Evolutionary conservation across 1,140 invertebrate species (phyloP), one percentile per base, ranked within the genome.

Genomic region (Lanistes nyassanus): DNA sequence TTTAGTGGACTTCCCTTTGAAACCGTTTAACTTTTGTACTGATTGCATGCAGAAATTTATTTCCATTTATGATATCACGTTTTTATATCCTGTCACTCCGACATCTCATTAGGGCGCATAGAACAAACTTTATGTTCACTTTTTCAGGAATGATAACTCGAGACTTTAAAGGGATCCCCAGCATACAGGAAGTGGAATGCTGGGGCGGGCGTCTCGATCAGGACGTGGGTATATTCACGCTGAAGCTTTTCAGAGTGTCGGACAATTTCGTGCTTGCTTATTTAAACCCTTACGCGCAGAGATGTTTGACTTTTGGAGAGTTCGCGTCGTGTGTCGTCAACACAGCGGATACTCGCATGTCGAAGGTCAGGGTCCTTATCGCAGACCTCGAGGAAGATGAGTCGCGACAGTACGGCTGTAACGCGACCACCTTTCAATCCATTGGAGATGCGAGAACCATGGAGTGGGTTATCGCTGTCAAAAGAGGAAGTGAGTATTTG

Each of bases 151-250:
- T 72, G 56, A 62, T 37, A 37, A 29, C 70, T 37, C 53, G 70
- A 23, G 70, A 72, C 29, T 72, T 72, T 55, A 31, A 56, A n/a
- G 70, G 70, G 3, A 60, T 72, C 56, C 23, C 55, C 3, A 56
- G 55, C 26, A 16, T 72, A 60, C 55, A 72, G 55, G 70, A 72
- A 72, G 55, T 72, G 56, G 70, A 72, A 37, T 72, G 70, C 37
- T 72, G 55, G 70, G 70, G 70, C 11, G 70, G 29, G 5, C 31
- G 31, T 72, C 37, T 72, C 11, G 42, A 39, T 7, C 4, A 34
- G 55, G 70, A 72, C 5, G 55, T 72, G 34, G 36, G 42, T 13
- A 55, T 72, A 21, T 23, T 72, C 21, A 60, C 70, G 5, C n/a
- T 72, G 21, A 53, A 60, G 29, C 2, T 72, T 23, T 58, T 37